phyloP scores from a whole-genome alignment of 2,113 vertebrate species.

The Scatophagus argus region DNA sequence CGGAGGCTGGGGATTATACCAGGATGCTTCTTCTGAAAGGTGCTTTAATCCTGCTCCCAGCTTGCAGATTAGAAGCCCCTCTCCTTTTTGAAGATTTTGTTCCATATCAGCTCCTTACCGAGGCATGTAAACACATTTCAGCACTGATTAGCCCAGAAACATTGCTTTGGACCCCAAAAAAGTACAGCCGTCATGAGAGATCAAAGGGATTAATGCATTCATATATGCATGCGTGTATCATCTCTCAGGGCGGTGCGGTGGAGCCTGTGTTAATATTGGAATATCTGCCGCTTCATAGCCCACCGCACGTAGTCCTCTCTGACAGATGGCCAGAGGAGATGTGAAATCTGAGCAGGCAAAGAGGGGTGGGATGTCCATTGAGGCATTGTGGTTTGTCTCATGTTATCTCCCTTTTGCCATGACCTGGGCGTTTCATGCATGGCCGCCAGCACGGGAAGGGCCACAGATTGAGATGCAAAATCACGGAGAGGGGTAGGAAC shows the following conservation, averaged over 20 bases:
- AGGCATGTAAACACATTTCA: conserved; percentile 71
- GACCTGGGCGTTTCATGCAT: conserved; percentile 21
- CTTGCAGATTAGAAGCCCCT: conserved; percentile 59
- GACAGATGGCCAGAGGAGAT: conserved; percentile 70
- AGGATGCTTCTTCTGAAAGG: conserved; percentile 58
- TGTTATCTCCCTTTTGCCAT: conserved; percentile 52
- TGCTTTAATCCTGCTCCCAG: conserved; percentile 71
- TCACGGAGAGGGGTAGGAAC: background rate
- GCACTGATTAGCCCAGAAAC: conserved; percentile 58
- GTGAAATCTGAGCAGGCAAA: conserved; percentile 59
- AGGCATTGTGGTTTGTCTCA: conserved; percentile 54
- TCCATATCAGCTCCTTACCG: conserved; percentile 57
- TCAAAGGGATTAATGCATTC: conserved; percentile 42
- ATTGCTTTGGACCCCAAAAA: conserved; percentile 30
- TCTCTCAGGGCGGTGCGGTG: conserved; percentile 12
- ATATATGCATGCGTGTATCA: conserved; percentile 20
- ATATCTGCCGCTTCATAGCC: conserved; percentile 49
- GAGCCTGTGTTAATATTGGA: conserved; percentile 32
- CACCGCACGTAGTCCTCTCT: conserved; percentile 33
- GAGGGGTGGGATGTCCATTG: conserved; percentile 57
- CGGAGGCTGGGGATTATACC: conserved; percentile 67
- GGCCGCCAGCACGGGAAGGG: conserved; percentile 1
- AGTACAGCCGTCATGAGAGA: conserved; percentile 24
- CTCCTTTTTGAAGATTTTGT: conserved; percentile 74
- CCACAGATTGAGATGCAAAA: conserved; percentile 57